These are phyloP conservation scores for Acleris laterana DNA, from an alignment of 2,888 invertebrate species.

Conservation along the genomic window DNA sequence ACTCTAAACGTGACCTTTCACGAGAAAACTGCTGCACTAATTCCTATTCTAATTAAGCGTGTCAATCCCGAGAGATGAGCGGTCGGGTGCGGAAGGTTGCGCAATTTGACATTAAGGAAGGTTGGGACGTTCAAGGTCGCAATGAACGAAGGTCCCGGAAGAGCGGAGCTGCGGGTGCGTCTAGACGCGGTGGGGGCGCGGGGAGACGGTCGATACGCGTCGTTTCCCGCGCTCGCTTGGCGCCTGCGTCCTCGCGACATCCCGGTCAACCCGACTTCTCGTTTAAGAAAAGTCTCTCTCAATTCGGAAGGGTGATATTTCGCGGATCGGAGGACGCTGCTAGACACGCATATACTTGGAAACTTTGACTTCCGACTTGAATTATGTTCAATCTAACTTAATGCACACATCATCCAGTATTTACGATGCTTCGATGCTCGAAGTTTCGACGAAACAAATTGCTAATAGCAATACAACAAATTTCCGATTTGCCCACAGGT, in stretches of 20 bases:
- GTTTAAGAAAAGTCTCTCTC: slow-evolving; percentile 49
- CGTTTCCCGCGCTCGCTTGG: slow-evolving; percentile 80
- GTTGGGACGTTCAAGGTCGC: slow-evolving; percentile 83
- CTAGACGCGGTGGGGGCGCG: slow-evolving; percentile 77
- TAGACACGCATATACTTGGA: background rate
- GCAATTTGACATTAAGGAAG: slow-evolving; percentile 79
- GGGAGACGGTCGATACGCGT: slow-evolving; percentile 78
- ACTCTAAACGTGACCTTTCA: slow-evolving; percentile 49
- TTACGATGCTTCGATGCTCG: background rate
- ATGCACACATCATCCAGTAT: background rate
- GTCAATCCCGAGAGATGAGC: slow-evolving; percentile 58
- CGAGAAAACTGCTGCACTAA: slow-evolving; percentile 46
- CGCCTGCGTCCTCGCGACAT: slow-evolving; percentile 73
- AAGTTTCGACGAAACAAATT: background rate
- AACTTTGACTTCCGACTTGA: slow-evolving; percentile 7
- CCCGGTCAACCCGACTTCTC: slow-evolving; percentile 61
- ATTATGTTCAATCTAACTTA: background rate
- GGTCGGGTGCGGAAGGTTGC: slow-evolving; percentile 59
- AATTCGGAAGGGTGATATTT: slow-evolving; percentile 32
- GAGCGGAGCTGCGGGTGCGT: slow-evolving; percentile 76
- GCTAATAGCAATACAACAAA: no score
- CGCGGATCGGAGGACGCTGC: slow-evolving; percentile 8
- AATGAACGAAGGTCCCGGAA: slow-evolving; percentile 81
- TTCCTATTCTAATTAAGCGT: slow-evolving; percentile 57
- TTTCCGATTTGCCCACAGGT: no score